A percentile compares a stretch with the other conserved stretches of the same genome.
phyloP scores from a whole-genome alignment of 1,140 invertebrate species.

The Drosophila azteca region DNA sequence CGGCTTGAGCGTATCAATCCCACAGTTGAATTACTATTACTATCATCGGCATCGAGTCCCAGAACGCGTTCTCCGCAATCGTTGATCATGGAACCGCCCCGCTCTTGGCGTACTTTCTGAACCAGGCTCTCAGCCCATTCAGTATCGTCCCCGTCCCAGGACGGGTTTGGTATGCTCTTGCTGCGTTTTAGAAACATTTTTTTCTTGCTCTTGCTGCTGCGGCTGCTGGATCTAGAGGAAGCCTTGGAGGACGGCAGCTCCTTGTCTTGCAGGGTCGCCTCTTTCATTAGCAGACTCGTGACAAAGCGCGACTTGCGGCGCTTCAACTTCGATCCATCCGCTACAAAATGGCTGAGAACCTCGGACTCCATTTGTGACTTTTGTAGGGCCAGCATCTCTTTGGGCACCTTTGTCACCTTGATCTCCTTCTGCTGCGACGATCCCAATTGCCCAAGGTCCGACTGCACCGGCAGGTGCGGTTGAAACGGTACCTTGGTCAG shows the following conservation, averaged over 20 bases:
- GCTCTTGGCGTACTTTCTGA: constrained; percentile 5
- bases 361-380: constrained; percentile 74
- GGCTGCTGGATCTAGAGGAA: neutral
- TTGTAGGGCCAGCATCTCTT: constrained; percentile 67
- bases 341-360: constrained; percentile 72
- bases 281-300: constrained; percentile 12
- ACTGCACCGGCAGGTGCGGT: neutral
- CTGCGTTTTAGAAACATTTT: constrained; percentile 46
- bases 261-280: neutral
- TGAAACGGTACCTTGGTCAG: constrained; percentile 54
- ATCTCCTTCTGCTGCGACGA: constrained; percentile 54
- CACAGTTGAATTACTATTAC: constrained; percentile 32
- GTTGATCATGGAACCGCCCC: constrained; percentile 29
- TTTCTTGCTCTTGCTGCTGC: neutral
- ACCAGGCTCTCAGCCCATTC: constrained; percentile 32
- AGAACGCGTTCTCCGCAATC: constrained; percentile 18
- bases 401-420: constrained; percentile 39
- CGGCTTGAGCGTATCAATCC: neutral
- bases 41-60: constrained; percentile 36
- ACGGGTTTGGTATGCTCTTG: constrained; percentile 56
- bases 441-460: neutral
- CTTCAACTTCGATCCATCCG: constrained; percentile 54
- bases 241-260: constrained; percentile 34
- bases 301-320: constrained; percentile 55
- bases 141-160: constrained; percentile 37